A percentile compares a stretch with the other conserved stretches of the same genome.
Evolutionary conservation across 1,140 invertebrate species (phyloP).

Genomic region (Hylaeus volcanicus): DNA sequence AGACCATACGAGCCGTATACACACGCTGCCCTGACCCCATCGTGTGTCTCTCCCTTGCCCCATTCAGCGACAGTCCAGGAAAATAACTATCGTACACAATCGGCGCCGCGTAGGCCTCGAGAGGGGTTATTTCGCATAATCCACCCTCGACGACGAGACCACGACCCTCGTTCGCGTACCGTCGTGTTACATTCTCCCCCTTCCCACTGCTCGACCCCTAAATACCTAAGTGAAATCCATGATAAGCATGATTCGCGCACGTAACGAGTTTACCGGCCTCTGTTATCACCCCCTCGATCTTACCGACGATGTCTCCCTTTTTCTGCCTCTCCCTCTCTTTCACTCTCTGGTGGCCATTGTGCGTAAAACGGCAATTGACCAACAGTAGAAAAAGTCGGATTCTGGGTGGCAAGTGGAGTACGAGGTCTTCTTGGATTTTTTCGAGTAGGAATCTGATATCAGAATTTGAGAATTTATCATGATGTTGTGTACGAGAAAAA

Average conservation of each 20-base stretch:
- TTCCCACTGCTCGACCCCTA: constrained; percentile 53
- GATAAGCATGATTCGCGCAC: constrained; percentile 77
- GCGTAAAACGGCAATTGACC: no score
- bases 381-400: no score
- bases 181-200: constrained; percentile 24
- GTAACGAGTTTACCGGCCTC: constrained; percentile 77
- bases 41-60: background rate
- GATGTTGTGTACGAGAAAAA: no score
- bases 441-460: no score
- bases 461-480: no score
- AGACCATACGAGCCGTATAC: constrained; percentile 31
- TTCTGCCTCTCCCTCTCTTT: background rate
- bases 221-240: constrained; percentile 79
- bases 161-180: constrained; percentile 44
- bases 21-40: background rate
- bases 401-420: no score
- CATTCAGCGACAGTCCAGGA: constrained; percentile 53
- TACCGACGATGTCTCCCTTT: constrained; percentile 20
- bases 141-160: constrained; percentile 51
- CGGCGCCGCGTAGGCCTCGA: constrained; percentile 54
- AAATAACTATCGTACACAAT: constrained; percentile 66
- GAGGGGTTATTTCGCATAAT: constrained; percentile 70
- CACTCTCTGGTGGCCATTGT: background rate
- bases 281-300: constrained; percentile 44
- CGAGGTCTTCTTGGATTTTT: no score